Percentiles rank a stretch among this genome's conserved stretches.
phyloP scores from a whole-genome alignment of 2,888 invertebrate species.

The Torymus auratus region DNA sequence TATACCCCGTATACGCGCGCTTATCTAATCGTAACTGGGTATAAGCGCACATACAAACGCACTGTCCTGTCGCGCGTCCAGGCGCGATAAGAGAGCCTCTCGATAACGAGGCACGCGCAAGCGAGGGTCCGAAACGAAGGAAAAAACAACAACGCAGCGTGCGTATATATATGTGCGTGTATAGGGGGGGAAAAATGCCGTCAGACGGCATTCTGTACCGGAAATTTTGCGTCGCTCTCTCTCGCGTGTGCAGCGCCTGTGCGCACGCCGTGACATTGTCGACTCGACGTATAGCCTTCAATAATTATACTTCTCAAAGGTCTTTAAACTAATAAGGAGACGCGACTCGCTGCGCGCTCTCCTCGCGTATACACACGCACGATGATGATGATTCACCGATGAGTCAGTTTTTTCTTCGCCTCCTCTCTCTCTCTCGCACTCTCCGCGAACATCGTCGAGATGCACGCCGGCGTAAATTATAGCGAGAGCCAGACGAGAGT shows the following conservation, averaged over 20 bases:
- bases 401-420: constrained; percentile 52
- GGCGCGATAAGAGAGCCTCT: too few species aligned
- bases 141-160: background rate
- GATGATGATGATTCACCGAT: constrained; percentile 50
- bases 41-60: constrained; percentile 7
- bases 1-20: background rate
- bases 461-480: constrained; percentile 45
- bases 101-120: too few species aligned
- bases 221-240: constrained; percentile 34
- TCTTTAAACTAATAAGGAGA: constrained; percentile 60
- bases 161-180: too few species aligned
- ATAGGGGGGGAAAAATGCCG: constrained; percentile 22
- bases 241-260: too few species aligned
- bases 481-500: background rate
- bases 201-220: constrained; percentile 43
- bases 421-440: background rate
- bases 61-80: too few species aligned
- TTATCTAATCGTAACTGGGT: constrained; percentile 53
- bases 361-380: background rate
- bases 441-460: constrained; percentile 19
- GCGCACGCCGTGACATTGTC: constrained; percentile 31
- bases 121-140: constrained; percentile 11
- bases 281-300: constrained; percentile 42
- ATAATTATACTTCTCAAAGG: constrained; percentile 55
- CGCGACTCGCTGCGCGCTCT: constrained; percentile 36